Percentiles rank a stretch among this genome's conserved stretches.
Conservation (phyloP, 2,113 vertebrate species). For the Calidris pygmaea region DNA sequence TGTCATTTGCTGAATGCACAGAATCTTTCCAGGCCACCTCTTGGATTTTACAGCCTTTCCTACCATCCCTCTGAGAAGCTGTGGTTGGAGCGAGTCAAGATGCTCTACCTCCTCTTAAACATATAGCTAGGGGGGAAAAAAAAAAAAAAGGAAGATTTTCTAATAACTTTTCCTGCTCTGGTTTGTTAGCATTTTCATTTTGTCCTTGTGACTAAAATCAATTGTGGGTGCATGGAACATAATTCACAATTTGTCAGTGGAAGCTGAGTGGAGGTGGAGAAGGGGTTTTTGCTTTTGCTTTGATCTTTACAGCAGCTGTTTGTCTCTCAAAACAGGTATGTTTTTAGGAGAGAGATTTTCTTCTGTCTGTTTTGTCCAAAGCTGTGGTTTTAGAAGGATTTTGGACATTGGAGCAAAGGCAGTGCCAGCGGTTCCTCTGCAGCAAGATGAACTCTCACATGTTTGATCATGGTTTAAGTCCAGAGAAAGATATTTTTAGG, state of each 20-base stretch:
- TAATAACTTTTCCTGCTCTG: rapidly evolving
- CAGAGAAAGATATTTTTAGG: not conserved
- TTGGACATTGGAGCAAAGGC: not conserved
- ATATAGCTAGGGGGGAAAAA: rapidly evolving
- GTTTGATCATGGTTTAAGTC: not conserved
- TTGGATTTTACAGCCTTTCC: not conserved
- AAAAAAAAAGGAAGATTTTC: not conserved
- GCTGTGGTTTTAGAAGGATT: not conserved
- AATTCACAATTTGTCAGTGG: not conserved
- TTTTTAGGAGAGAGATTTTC: not conserved
- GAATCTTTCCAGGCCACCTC: not conserved
- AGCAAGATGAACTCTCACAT: rapidly evolving
- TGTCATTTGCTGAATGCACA: rapidly evolving
- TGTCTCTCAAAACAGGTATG: not conserved
- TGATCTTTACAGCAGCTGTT: not conserved
- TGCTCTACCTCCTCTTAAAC: not conserved
- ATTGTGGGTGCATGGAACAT: not conserved
- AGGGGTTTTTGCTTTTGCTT: not conserved
- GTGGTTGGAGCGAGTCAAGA: rapidly evolving
- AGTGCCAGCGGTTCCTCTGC: not conserved
- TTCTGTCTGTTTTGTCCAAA: not conserved
- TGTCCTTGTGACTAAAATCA: not conserved
- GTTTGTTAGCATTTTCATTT: rapidly evolving
- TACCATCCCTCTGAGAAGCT: not conserved
- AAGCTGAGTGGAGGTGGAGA: not conserved